These are phyloP conservation scores for Turnix velox DNA, from an alignment of 2,113 vertebrate species.

Conservation along the genomic window DNA sequence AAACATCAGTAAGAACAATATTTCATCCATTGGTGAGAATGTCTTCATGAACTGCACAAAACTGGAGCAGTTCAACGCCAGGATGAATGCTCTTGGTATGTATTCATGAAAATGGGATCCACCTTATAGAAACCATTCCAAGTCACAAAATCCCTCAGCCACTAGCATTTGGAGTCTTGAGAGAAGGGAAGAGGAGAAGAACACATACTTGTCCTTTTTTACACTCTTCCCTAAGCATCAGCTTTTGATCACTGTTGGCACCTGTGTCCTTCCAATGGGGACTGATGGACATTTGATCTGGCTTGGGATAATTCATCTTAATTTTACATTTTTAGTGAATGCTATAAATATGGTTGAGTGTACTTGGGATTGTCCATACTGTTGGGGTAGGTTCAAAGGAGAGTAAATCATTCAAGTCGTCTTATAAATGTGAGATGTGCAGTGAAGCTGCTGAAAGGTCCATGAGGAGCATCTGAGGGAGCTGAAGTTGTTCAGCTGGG, in stretches of 20 bases:
- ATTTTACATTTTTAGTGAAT: background rate
- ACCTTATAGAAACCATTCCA: background rate
- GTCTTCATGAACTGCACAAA: conserved; percentile 82
- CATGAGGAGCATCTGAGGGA: background rate
- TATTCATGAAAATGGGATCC: background rate
- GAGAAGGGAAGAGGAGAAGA: background rate
- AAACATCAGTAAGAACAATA: conserved; percentile 87
- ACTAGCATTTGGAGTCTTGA: background rate
- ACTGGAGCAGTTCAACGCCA: conserved; percentile 85
- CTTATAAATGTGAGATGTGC: background rate
- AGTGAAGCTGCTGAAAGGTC: background rate
- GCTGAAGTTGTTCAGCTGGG: background rate
- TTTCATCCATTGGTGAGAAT: conserved; percentile 75
- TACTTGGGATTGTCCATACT: background rate
- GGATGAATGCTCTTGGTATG: conserved; percentile 86
- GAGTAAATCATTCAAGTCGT: background rate
- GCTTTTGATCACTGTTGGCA: background rate
- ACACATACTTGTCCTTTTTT: background rate
- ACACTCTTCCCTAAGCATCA: background rate
- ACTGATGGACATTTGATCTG: background rate
- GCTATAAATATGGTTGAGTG: background rate
- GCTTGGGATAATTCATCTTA: background rate
- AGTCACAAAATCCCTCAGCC: background rate
- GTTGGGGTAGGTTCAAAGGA: background rate
- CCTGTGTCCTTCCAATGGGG: background rate